phyloP scores from a whole-genome alignment of 2,888 invertebrate species.

The Pachydiplax longipennis region DNA sequence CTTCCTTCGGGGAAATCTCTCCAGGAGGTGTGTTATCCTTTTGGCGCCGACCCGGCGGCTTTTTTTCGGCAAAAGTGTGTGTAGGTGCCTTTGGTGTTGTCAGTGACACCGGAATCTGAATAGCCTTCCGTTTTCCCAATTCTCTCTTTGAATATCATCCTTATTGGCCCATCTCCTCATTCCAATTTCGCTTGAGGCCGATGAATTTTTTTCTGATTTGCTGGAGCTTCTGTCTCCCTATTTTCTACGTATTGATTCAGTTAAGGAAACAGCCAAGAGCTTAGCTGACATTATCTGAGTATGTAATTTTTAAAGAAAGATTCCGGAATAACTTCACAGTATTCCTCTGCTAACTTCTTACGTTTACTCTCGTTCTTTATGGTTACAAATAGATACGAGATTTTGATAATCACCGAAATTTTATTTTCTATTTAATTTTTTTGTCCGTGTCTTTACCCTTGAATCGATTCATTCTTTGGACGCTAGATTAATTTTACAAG shows the following conservation, averaged over 20 bases:
- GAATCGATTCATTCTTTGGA: too few relatives aligned
- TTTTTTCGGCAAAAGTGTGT: not conserved
- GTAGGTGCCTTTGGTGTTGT: not conserved
- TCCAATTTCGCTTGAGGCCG: not conserved
- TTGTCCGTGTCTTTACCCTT: too few relatives aligned
- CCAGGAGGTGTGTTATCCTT: not conserved
- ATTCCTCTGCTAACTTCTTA: too few relatives aligned
- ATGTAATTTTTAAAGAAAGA: not conserved
- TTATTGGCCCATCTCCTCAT: not conserved
- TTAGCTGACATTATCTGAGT: not conserved
- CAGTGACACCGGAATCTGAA: not conserved
- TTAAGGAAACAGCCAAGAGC: not conserved
- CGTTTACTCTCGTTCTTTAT: too few relatives aligned
- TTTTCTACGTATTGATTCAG: not conserved
- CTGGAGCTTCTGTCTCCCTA: too few relatives aligned
- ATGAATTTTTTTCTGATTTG: not conserved
- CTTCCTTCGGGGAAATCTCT: constrained; percentile 2
- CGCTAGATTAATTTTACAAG: too few relatives aligned
- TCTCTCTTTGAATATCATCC: not conserved
- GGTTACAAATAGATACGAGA: too few relatives aligned
- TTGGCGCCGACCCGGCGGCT: not conserved
- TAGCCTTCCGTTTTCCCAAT: not conserved
- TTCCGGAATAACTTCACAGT: too few relatives aligned
- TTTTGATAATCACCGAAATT: too few relatives aligned
- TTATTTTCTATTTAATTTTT: too few relatives aligned